Evolutionary conservation across 2,888 invertebrate genomes (phyloP), one percentile per base, ranked within the genome.

Genomic region (Harpalus rufipes): DNA sequence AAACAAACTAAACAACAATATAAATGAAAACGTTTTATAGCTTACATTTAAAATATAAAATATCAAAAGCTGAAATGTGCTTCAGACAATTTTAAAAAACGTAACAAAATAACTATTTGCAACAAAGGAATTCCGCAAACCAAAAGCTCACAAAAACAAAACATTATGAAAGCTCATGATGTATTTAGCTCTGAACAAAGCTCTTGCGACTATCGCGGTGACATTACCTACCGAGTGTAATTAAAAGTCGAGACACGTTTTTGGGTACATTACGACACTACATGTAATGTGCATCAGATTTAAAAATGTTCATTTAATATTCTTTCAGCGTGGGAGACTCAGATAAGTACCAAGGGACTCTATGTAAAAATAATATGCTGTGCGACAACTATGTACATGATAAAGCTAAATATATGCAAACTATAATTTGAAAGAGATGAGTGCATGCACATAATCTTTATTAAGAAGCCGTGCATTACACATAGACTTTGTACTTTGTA

Each of bases 251-350:
- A 14, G 3, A 41, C 80, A 80, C 80, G 80, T 80, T 80, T 80
- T 80, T 12, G 58, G 14, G 61, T 80, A 59, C 59, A 78, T 78
- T 78, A 78, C 59, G 61, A 80, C 80, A 80, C 80, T 80, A 61
- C 61, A 80, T 80, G 80, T 80, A 80, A 59, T 80, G 61, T 80
- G 80, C 80, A 80, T 80, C 80, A 80, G 80, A 80, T 80, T 80
- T 61, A 80, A 80, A 80, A 61, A 80, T 80, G 14, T 41, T 41
- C 80, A 61, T 80, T 80, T 80, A 80, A 61, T 80, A 80, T 80
- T 59, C 80, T 41, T 80, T 61, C 41, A 80, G 80, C 80, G 61
- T 41, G 61, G 16, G 32, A 78, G 56, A 78, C 25, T 14, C 25
- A 78, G 78, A 76, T 78, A 78, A 78, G 78, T 78, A 58, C 12